Evolutionary conservation across 2,113 vertebrate species (phyloP), one percentile per base, ranked within the genome.

Genomic region (Capricornis sumatraensis): DNA sequence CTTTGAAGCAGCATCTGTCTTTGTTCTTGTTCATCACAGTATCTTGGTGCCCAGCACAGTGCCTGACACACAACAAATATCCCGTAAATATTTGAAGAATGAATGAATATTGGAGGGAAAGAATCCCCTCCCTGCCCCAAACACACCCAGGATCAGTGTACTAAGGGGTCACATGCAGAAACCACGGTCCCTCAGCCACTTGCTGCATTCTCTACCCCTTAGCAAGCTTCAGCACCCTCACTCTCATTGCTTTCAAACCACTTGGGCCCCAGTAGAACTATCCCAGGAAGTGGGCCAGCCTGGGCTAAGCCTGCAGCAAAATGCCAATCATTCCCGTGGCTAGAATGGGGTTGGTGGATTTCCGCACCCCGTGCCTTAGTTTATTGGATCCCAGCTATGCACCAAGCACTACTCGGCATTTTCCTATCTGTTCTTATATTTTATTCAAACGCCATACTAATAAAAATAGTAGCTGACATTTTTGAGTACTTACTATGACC

Each of bases 391-490:
- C 28, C 50, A 93, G 21, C 11, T 81, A 23, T 19, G 36, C 14
- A 27, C 85, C 87, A 94, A 92, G 33, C 36, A 58, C 85, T 60
- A 60, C 3, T 47, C 45, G 28, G 40, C 21, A 67, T 87, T 84
- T 97, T 96, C 82, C 74, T 92, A n/a, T 55, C 40, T 92, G 82
- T 55, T 90, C 92, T 28, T 82, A 7, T 67, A 91, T 89, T 95
- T 95, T 95, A 85, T 93, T 96, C 67, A 96, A 94, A 36, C 58
- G 55, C 97, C 67, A 53, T 76, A 74, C 47, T 87, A 93, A 95
- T 89, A 81, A 95, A 90, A 95, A 94, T 60, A 87, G 91, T 64
- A 95, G 67, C 85, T 92, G 62, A 78, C 76, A 71, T 88, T 95
- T 93, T 85, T 96, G 78, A 94, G 87, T 47, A 79, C 36, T 85